These are phyloP conservation scores for Pseudolaguvia tuberculata DNA, from an alignment of 2,113 vertebrate species.

Conservation along the genomic window DNA sequence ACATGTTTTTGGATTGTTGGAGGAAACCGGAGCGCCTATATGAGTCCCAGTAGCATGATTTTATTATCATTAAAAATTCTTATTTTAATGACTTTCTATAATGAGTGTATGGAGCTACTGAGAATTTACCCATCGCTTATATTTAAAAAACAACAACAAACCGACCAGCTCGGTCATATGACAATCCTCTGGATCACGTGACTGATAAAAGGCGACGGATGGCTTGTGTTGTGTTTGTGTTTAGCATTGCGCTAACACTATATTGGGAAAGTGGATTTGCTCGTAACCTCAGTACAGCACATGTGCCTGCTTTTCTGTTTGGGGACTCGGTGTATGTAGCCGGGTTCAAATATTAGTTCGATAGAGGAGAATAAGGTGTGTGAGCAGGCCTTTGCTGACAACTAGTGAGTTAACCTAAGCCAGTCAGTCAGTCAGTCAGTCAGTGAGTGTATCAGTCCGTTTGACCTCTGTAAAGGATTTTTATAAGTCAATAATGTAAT, in stretches of 20 bases:
- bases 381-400: conserved; percentile 29
- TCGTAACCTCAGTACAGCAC: background rate
- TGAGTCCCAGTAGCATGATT: too few species aligned
- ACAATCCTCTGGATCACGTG: conserved; percentile 44
- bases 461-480: background rate
- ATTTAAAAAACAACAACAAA: background rate
- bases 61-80: background rate
- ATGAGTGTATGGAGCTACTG: background rate
- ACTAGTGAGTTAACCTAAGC: background rate
- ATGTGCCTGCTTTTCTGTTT: background rate
- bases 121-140: background rate
- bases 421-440: background rate
- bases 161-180: conserved; percentile 45
- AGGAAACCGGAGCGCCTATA: too few species aligned
- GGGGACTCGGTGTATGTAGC: background rate
- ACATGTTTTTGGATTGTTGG: too few species aligned
- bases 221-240: background rate
- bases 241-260: conserved; percentile 12
- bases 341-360: background rate
- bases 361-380: background rate
- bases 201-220: conserved; percentile 10
- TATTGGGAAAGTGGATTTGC: background rate
- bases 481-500: conserved; percentile 1
- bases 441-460: too few species aligned
- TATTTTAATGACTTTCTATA: too few species aligned